Percentiles rank a stretch among this genome's conserved stretches.
Conservation (phyloP, 1,140 invertebrate genomes). For the Drosophila ananassae region DNA sequence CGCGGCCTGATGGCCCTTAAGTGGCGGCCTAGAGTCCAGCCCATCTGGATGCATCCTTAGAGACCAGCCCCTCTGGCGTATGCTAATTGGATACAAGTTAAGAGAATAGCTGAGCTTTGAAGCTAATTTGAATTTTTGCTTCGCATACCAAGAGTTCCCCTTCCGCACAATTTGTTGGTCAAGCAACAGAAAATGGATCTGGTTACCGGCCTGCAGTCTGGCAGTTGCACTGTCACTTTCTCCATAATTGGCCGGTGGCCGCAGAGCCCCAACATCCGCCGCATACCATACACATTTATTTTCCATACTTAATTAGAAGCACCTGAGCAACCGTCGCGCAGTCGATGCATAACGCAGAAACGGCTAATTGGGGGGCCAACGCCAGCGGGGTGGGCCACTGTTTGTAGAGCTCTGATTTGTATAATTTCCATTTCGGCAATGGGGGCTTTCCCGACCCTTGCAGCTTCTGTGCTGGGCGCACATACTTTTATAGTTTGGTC, state of each 20-base stretch:
- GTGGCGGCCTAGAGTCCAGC: too few species aligned
- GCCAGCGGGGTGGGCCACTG: too few species aligned
- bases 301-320: conserved; percentile 52
- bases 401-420: neutral
- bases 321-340: conserved; percentile 17
- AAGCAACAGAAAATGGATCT: conserved; percentile 20
- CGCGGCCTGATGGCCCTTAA: too few species aligned
- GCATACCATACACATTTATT: conserved; percentile 48
- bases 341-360: conserved; percentile 11
- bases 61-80: too few species aligned
- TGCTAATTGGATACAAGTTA: neutral
- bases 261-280: conserved; percentile 39
- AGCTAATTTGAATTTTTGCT: conserved; percentile 23
- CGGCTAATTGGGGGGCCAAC: neutral
- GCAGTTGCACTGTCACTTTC: conserved; percentile 56
- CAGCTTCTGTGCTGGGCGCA: too few species aligned
- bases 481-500: too few species aligned
- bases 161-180: conserved; percentile 3
- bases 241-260: conserved; percentile 58
- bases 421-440: neutral
- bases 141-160: conserved; percentile 13
- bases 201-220: conserved; percentile 4
- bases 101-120: neutral
- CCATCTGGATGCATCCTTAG: too few species aligned
- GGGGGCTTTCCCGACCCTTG: neutral